These are phyloP conservation scores for Cryptoleucopteryx plumbea DNA, from an alignment of 2,113 vertebrate genomes.

Conservation along the genomic window DNA sequence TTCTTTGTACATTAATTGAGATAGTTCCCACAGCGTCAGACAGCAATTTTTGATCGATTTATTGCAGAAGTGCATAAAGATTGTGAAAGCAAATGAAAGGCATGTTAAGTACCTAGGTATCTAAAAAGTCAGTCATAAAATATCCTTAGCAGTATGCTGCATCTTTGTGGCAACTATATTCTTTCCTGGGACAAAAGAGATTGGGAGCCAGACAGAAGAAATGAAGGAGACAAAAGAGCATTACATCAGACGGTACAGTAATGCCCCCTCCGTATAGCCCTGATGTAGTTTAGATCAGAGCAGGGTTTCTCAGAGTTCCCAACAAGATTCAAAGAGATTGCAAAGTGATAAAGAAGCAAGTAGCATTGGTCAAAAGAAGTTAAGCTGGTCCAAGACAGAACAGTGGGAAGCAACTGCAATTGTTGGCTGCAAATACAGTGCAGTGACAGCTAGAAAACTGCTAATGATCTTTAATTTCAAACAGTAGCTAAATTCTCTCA, in stretches of 20 bases:
- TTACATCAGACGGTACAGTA: not conserved
- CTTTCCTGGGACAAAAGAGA: not conserved
- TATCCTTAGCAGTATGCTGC: not conserved
- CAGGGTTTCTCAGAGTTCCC: not conserved
- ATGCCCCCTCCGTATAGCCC: rapidly evolving
- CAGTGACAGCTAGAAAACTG: not conserved
- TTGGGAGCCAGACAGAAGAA: not conserved
- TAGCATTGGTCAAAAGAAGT: not conserved
- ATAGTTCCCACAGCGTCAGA: not conserved
- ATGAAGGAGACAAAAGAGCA: not conserved
- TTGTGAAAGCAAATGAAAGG: not conserved
- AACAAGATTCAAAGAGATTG: not conserved
- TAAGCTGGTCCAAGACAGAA: not conserved
- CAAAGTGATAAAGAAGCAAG: not conserved
- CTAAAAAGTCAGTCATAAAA: not conserved
- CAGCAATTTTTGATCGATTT: not conserved
- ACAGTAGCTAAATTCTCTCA: not conserved
- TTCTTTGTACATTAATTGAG: not conserved
- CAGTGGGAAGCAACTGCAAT: not conserved
- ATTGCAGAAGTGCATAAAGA: not conserved
- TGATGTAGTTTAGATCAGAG: not conserved
- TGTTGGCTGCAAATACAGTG: not conserved
- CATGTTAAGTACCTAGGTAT: not conserved
- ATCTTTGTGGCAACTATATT: not conserved
- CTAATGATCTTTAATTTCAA: not conserved